A percentile compares a stretch with the other conserved stretches of the same genome.
Conservation (phyloP, 2,113 vertebrate species). For the Cinclus mexicanus region DNA sequence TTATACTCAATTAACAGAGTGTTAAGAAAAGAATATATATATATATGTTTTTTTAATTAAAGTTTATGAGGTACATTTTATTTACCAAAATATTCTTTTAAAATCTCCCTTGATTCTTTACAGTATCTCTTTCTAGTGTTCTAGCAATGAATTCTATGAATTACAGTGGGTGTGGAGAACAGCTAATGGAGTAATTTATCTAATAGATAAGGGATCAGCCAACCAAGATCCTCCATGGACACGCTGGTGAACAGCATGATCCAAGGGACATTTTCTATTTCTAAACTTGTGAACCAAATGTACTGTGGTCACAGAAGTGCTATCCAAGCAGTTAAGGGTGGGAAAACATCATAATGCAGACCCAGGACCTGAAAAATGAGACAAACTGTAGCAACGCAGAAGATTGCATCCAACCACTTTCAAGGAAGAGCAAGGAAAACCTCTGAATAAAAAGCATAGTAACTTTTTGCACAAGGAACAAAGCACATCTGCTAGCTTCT, state of each 20-base stretch:
- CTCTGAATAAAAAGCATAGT: neutral
- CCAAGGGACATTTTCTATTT: neutral
- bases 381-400: neutral
- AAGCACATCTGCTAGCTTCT: neutral
- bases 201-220: neutral
- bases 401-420: neutral
- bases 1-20: neutral
- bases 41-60: neutral
- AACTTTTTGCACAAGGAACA: neutral
- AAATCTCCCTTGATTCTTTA: neutral
- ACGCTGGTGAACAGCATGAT: neutral
- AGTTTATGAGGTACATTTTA: neutral
- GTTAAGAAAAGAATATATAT: neutral
- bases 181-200: neutral
- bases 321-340: neutral
- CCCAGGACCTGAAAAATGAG: neutral
- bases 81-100: neutral
- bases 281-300: neutral
- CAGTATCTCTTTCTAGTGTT: neutral
- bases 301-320: neutral
- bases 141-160: neutral
- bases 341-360: neutral
- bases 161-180: neutral
- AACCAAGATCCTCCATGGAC: neutral
- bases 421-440: neutral